These are phyloP conservation scores for Nebria salina DNA, from an alignment of 2,888 invertebrate species.

Conservation along the genomic window DNA sequence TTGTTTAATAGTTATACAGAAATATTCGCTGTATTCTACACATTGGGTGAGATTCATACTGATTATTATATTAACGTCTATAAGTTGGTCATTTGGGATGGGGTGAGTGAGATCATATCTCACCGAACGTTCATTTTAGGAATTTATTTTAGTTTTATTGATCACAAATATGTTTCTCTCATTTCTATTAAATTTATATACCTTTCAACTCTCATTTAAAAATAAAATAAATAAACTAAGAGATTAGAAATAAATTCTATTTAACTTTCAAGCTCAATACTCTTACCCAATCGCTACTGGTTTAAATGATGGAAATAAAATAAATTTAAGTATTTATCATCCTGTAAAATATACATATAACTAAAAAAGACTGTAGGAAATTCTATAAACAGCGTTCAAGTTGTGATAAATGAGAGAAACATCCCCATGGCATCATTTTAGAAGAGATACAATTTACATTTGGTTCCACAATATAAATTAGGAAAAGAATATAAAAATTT, in stretches of 20 bases:
- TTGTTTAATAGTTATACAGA: constrained; percentile 26
- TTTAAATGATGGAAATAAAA: too few relatives aligned
- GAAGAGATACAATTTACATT: not conserved
- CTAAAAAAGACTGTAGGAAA: not conserved
- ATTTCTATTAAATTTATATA: not conserved
- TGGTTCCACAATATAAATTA: not conserved
- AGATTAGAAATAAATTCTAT: not conserved
- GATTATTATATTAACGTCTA: constrained; percentile 1
- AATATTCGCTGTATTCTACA: constrained; percentile 38
- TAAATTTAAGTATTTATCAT: too few relatives aligned
- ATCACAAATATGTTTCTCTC: not conserved
- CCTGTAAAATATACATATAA: not conserved
- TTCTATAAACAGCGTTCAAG: not conserved
- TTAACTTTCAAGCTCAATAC: too few relatives aligned
- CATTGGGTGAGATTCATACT: not conserved
- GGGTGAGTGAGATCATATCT: not conserved
- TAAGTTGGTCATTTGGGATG: not conserved
- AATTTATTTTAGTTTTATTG: not conserved
- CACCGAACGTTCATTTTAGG: not conserved
- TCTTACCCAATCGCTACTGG: too few relatives aligned
- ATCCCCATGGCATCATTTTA: not conserved
- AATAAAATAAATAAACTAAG: not conserved
- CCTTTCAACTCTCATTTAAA: not conserved
- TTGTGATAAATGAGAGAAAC: not conserved
- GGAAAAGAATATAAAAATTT: not conserved